Base-by-base conservation (phyloP, 2,113 vertebrate species). In the Xenus cinereus region DNA sequence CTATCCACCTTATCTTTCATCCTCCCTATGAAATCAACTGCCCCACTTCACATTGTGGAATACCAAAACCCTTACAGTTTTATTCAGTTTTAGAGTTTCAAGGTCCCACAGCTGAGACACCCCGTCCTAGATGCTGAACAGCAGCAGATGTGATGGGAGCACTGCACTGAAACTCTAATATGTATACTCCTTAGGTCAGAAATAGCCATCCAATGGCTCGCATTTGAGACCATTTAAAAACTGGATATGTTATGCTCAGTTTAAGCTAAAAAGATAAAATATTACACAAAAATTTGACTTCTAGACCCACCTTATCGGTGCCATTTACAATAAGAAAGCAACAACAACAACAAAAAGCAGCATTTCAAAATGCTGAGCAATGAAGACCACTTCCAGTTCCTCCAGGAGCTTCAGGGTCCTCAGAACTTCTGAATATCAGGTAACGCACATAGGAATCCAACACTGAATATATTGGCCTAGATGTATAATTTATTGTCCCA, bases 401-500 rank as follows among this genome's bases (percentile, higher is more conserved):
- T 68, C 11, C 21, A 86, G 48, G 48, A 86, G 16, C 45, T 92
- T 67, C 28, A 48, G 37, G 11, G 54, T 76, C 15, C n/a, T 68
- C 43, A 56, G 39, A 28, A 56, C 39, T 71, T 77, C 74, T 46
- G 24, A 93, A 17, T 73, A 71, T 10, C 54, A 93, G 56, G n/a
- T 78, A 62, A 84, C 0, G 0, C 50, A 53, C 16, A 39, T 0
- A 62, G 66, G 57, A 92, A 84, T 76, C 37, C 10, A 64, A 79
- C 12, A 35, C 20, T 24, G 18, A 76, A 53, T 62, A 57, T 71
- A 77, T 92, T n/a, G 19, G 33, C 46, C 73, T 67, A 63, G 71
- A 91, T 90, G 33, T 86, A 81, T 87, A 94, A 88, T 94, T 95
- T 69, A 95, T 93, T 74, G 45, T 37, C 13, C 37, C 69, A 93